Conservation (phyloP, 2,113 vertebrate genomes). For the Hymenochirus boettgeri region DNA sequence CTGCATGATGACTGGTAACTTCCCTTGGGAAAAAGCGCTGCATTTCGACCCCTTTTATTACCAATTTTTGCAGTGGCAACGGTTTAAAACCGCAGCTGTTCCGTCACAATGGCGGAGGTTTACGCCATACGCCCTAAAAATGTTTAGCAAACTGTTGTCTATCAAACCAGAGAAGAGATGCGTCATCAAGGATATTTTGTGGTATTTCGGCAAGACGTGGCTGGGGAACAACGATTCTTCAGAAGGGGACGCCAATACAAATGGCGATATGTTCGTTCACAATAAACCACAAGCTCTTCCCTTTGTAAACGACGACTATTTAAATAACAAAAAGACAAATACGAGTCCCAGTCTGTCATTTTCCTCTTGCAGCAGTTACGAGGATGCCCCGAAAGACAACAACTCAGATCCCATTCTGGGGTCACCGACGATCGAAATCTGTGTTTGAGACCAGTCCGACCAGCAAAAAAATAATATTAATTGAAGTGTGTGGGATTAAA, state of each 20-base stretch:
- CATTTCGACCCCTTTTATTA: constrained; percentile 74
- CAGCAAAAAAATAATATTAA: too few species aligned
- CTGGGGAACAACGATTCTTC: constrained; percentile 68
- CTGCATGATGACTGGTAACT: constrained; percentile 80
- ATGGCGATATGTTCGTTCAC: constrained; percentile 64
- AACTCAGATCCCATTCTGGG: constrained; percentile 66
- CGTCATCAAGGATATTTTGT: constrained; percentile 72
- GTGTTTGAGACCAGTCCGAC: constrained; percentile 66
- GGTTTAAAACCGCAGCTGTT: constrained; percentile 57
- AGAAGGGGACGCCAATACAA: constrained; percentile 51
- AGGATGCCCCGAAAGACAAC: constrained; percentile 63
- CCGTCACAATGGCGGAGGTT: constrained; percentile 78
- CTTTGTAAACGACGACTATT: constrained; percentile 47
- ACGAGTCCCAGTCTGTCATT: constrained; percentile 61
- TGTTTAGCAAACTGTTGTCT: constrained; percentile 73
- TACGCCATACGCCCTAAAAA: constrained; percentile 70
- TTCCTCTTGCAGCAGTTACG: constrained; percentile 73
- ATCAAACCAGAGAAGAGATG: constrained; percentile 71
- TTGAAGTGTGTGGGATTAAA: too few species aligned
- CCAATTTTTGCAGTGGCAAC: constrained; percentile 77
- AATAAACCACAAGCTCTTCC: constrained; percentile 75
- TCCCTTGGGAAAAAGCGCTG: constrained; percentile 79
- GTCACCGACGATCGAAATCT: constrained; percentile 75
- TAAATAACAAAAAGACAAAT: constrained; percentile 54
- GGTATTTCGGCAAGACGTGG: constrained; percentile 72